Evolutionary conservation across 1,140 invertebrate genomes (phyloP), one percentile per base, ranked within the genome.

Genomic region (Drosophila rufa): DNA sequence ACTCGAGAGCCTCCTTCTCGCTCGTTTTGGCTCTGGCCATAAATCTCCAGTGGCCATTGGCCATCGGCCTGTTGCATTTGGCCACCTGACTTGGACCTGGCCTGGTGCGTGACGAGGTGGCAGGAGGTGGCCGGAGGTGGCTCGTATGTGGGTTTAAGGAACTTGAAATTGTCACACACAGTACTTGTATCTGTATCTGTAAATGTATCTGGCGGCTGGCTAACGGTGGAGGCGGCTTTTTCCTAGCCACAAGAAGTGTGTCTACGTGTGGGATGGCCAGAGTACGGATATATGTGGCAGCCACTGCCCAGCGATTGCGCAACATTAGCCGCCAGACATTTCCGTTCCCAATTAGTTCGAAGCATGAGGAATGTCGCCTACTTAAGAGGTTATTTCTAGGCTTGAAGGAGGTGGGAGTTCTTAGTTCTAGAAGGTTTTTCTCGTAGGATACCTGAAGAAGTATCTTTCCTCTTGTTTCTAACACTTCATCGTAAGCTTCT

Each of bases 141-240:
- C 81, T 80, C 36, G 38, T 67, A 89, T 90, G 90, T 89, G 84
- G 90, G 77, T 76, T 89, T 76, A 82, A 91, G 84, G 90, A 89
- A 91, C 89, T 91, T 75, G 84, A 89, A 89, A 83, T 89, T 83
- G 84, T 87, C 84, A 65, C 84, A 65, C 84, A 82, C 73, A 80
- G 53, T 17, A 22, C 40, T 56, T 56, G 53, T 56, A 56, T 56
- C 53, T 56, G 53, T 56, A 79, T 51, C 48, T 56, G 53, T 56
- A 56, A 40, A 36, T 56, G 53, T 56, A 79, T 56, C 53, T 71
- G 60, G 51, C 50, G 12, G 50, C 9, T 38, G 55, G 30, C 77
- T 85, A 84, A 84, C 82, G 82, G 82, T 79, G 65, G 58, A 62
- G 74, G 82, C 78, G 50, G 66, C 56, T 68, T 76, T 69, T 68